Percentiles rank a stretch among this genome's conserved stretches.
Evolutionary conservation across 1,140 invertebrate species (phyloP).

Genomic region (Procambarus virginalis): DNA sequence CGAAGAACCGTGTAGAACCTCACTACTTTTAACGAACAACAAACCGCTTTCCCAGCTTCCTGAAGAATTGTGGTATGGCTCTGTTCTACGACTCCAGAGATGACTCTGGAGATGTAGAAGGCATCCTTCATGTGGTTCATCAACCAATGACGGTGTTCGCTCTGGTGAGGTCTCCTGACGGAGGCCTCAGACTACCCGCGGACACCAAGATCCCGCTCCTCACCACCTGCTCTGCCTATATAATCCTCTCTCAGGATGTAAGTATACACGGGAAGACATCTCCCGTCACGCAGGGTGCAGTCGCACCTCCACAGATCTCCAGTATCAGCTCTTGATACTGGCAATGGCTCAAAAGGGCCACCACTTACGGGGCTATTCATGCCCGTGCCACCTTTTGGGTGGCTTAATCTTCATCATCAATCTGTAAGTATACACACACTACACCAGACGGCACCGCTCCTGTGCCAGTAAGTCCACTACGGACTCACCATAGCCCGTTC

Average conservation of each 20-base stretch:
- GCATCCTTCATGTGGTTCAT: not conserved
- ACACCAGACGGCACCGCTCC: no score
- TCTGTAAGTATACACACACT: no score
- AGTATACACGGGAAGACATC: not conserved
- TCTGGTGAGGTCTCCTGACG: not conserved
- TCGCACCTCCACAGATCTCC: no score
- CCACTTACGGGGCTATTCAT: no score
- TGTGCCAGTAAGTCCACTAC: no score
- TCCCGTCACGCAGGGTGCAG: no score
- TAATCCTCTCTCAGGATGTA: constrained; percentile 30
- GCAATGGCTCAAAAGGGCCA: no score
- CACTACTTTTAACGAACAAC: not conserved
- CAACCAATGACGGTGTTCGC: not conserved
- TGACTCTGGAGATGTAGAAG: not conserved
- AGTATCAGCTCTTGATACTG: no score
- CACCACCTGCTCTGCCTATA: constrained; percentile 42
- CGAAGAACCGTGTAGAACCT: no score
- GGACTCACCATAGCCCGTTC: no score
- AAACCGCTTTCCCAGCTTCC: not conserved
- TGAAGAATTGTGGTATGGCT: not conserved
- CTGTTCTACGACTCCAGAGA: not conserved
- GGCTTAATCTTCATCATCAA: no score
- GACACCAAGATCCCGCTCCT: not conserved
- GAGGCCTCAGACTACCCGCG: not conserved
- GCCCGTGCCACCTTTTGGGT: no score